Evolutionary conservation across 2,113 vertebrate species (phyloP).

Genomic region (Psophia crepitans): DNA sequence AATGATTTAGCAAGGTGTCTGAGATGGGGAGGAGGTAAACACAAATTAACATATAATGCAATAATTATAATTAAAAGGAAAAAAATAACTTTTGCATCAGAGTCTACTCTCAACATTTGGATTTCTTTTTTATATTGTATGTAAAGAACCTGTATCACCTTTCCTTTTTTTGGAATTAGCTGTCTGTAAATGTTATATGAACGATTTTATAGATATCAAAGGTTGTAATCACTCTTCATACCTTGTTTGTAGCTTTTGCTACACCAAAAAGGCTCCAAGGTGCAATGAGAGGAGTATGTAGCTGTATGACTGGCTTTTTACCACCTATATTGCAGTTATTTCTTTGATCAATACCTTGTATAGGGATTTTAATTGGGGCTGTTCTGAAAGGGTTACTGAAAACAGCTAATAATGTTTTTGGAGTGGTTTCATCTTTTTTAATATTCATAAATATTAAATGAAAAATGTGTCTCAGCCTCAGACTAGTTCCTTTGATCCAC

Average conservation of each 20-base stretch:
- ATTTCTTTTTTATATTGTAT: not conserved
- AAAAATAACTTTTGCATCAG: not conserved
- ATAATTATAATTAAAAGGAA: not conserved
- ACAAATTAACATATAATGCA: not conserved
- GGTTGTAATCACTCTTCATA: not conserved
- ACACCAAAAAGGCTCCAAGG: not conserved
- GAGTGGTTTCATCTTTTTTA: not conserved
- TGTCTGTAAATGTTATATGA: not conserved
- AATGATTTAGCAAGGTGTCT: constrained; percentile 95
- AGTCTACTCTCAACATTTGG: not conserved
- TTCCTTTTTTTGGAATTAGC: not conserved
- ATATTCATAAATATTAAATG: constrained; percentile 23
- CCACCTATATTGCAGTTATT: not conserved
- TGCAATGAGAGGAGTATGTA: not conserved
- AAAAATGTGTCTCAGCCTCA: not conserved
- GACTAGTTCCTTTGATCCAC: not conserved
- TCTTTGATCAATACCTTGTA: not conserved
- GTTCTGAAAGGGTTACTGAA: not conserved
- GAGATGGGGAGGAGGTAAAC: constrained; percentile 95
- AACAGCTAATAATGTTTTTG: not conserved
- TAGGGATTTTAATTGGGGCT: not conserved
- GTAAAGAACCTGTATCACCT: not conserved
- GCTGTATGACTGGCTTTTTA: not conserved
- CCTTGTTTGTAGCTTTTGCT: not conserved
- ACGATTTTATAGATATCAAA: not conserved